Percentiles rank a stretch among this genome's conserved stretches.
These are phyloP conservation scores for Leptocoma aspasia DNA, from an alignment of 2,113 vertebrate species.

Conservation along the genomic window DNA sequence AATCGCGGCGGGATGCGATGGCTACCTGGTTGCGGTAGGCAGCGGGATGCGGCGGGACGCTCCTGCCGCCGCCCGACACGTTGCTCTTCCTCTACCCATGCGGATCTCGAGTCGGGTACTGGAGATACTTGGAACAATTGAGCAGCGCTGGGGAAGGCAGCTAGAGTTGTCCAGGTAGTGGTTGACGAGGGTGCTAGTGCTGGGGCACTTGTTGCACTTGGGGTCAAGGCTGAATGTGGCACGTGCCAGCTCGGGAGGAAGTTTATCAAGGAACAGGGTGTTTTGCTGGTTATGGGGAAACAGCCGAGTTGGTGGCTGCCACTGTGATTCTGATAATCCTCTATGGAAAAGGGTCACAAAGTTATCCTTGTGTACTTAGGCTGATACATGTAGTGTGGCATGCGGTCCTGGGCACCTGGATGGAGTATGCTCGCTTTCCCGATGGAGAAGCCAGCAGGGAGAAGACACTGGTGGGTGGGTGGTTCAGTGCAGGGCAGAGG, in stretches of 20 bases:
- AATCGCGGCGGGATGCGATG: background rate
- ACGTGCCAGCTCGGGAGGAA: background rate
- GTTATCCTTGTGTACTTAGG: background rate
- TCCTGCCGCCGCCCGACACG: background rate
- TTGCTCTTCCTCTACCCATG: background rate
- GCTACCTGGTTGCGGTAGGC: rapidly evolving
- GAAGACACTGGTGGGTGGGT: background rate
- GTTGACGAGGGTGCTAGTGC: background rate
- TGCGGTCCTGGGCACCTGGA: background rate
- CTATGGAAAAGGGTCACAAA: background rate
- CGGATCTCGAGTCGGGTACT: rapidly evolving
- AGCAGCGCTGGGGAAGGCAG: background rate
- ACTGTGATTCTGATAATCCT: background rate
- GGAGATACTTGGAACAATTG: background rate
- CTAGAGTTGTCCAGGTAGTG: background rate
- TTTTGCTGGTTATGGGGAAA: background rate
- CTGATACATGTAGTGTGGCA: rapidly evolving
- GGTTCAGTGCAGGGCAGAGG: background rate
- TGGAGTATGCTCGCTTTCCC: background rate
- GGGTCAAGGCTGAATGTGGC: background rate
- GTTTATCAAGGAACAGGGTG: background rate
- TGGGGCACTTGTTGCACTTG: background rate
- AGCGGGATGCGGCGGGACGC: background rate
- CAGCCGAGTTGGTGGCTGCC: background rate
- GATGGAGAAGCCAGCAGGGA: rapidly evolving